Percentiles rank a stretch among this genome's conserved stretches.
phyloP scores from a whole-genome alignment of 2,113 vertebrate species.

The Thamnophis sirtalis region DNA sequence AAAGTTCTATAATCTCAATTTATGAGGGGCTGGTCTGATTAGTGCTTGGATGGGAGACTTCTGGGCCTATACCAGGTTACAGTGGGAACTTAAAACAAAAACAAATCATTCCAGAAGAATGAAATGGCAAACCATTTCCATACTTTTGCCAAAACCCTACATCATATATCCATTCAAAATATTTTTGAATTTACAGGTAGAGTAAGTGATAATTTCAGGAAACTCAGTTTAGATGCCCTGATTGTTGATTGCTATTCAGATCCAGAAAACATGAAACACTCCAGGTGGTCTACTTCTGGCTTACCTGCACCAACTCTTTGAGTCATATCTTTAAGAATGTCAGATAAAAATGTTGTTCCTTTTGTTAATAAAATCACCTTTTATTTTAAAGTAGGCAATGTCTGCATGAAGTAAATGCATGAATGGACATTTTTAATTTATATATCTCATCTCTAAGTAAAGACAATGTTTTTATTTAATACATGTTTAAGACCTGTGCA shows the following conservation, averaged over 20 bases:
- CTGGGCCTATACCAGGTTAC: not conserved
- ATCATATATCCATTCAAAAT: not conserved
- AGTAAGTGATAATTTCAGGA: not conserved
- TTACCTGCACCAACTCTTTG: not conserved
- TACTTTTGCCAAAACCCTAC: not conserved
- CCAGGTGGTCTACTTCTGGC: not conserved
- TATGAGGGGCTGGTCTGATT: not conserved
- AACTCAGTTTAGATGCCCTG: not conserved
- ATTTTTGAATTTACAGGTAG: not conserved
- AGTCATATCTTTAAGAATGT: conserved; percentile 8
- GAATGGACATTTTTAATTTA: conserved; percentile 18
- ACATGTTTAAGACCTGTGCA: conserved; percentile 24
- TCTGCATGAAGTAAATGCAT: not conserved
- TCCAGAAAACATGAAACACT: not conserved
- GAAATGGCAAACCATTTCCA: not conserved
- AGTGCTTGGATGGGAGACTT: not conserved
- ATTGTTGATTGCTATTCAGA: not conserved
- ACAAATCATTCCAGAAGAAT: not conserved
- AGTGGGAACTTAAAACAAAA: not conserved
- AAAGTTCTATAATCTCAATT: not conserved
- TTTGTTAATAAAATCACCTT: conserved; percentile 20
- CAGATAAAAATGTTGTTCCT: not conserved
- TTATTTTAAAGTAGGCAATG: not conserved
- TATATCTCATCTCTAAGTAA: conserved; percentile 41
- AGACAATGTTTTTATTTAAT: conserved; percentile 10